These are phyloP conservation scores for Resseliella maxima DNA, from an alignment of 2,888 invertebrate species.

Conservation along the genomic window DNA sequence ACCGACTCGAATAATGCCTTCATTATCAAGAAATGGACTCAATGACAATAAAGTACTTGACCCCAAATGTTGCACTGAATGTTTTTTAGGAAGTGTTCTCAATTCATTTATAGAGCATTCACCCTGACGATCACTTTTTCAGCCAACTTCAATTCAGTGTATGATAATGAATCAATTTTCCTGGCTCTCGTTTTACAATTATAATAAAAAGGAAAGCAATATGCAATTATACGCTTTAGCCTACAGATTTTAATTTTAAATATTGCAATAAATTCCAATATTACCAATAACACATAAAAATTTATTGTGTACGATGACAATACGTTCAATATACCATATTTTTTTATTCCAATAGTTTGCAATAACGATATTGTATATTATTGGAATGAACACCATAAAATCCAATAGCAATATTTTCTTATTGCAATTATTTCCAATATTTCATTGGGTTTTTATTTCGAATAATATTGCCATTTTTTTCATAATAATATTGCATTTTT, in stretches of 20 bases:
- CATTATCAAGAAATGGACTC: neutral
- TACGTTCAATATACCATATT: neutral
- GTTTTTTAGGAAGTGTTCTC: neutral
- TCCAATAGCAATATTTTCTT: no score
- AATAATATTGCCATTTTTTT: no score
- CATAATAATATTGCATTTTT: no score
- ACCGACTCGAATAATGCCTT: slow-evolving; percentile 38
- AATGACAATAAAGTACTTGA: neutral
- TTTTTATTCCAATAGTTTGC: no score
- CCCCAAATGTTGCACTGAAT: neutral
- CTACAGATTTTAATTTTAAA: neutral
- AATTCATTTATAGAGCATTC: neutral
- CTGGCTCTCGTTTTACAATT: neutral
- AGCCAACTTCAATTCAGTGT: neutral
- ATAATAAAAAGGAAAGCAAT: neutral
- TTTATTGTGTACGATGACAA: neutral
- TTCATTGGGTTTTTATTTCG: no score
- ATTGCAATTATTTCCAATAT: no score
- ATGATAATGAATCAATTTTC: neutral
- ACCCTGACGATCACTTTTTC: neutral
- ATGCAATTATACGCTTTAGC: neutral
- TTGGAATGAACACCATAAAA: no score
- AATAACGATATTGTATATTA: no score
- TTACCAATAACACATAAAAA: no score
- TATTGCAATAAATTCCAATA: neutral